Base-by-base conservation (phyloP, 1,140 invertebrate genomes). In the Caenorhabditis tropicalis region DNA sequence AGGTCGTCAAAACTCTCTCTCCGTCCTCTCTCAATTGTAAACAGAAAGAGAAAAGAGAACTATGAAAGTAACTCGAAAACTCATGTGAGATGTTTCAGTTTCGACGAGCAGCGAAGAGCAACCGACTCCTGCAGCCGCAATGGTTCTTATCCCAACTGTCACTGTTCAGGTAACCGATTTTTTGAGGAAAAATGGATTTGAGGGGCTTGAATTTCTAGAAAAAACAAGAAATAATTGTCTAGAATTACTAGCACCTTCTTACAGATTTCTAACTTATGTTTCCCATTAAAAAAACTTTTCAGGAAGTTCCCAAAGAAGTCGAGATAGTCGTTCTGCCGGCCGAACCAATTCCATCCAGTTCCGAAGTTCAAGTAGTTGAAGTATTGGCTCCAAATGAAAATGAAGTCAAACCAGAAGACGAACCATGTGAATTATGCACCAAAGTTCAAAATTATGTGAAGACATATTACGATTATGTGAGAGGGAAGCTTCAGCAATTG, bases 41-140 rank as follows among this genome's bases (percentile, higher is more conserved):
- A 74, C 33, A 74, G 65, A 74, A 31, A 24, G 24, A 74, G 19
- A 43, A 36, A 65, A 21, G 10, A 65, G 36, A 36, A 65, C 7
- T 9, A 65, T 19, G 21, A 65, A 65, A n/a, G 27, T 16, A 46
- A 74, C 39, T n/a, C n/a, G 29, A 70, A 33, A 74, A 74, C 36
- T 43, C 65, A 74, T 74, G 65, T 74, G 65, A 43, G 36, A 74
- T 74, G 65, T 74, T 74, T 74, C 65, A 74, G 65, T 74, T 74
- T 74, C 65, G 65, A 74, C 65, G 36, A 74, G 65, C 65, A 74
- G 65, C 36, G 65, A 74, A 74, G 65, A 74, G 36, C 65, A 74
- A 74, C 65, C 65, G 24, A 74, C 65, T 39, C 65, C 65, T 43
- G 5, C 39, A 43, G 39, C 12, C 12, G 65, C 36, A 29, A 74